Evolutionary conservation across 2,113 vertebrate genomes (phyloP).

Genomic region (Odontesthes bonariensis): DNA sequence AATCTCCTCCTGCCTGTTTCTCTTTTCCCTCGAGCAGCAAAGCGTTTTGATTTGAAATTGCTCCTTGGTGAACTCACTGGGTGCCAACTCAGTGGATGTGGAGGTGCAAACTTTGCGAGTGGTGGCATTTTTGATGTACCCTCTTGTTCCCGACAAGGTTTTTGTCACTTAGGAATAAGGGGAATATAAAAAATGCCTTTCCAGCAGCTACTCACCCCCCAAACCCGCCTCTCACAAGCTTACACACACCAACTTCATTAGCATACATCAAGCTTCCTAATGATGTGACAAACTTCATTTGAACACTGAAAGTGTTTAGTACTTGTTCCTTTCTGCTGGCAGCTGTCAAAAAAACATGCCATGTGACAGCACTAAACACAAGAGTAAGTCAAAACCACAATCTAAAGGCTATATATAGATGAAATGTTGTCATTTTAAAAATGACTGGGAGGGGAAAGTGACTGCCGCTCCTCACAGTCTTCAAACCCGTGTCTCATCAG

Average conservation of each 20-base stretch:
- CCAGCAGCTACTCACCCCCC: conserved; percentile 53
- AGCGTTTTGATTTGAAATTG: conserved; percentile 69
- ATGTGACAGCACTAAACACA: conserved; percentile 73
- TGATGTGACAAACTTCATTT: conserved; percentile 82
- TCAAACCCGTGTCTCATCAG: conserved; percentile 74
- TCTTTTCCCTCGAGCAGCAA: conserved; percentile 48
- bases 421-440: conserved; percentile 83
- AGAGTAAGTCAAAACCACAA: conserved; percentile 78
- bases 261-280: conserved; percentile 82
- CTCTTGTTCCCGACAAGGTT: conserved; percentile 77
- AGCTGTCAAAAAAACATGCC: conserved; percentile 83
- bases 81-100: conserved; percentile 63
- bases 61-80: conserved; percentile 66
- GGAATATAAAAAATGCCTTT: conserved; percentile 66
- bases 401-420: conserved; percentile 86
- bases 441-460: conserved; percentile 67
- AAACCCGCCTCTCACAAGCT: conserved; percentile 38
- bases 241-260: conserved; percentile 74
- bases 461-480: conserved; percentile 63
- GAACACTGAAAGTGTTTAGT: conserved; percentile 76
- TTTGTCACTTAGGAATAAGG: conserved; percentile 75
- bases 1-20: conserved; percentile 61
- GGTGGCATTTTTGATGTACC: conserved; percentile 77
- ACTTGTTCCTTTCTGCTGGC: conserved; percentile 83
- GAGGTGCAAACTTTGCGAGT: conserved; percentile 77